Evolutionary conservation across 2,888 invertebrate species (phyloP), one percentile per base, ranked within the genome.

Genomic region (Drosophila multiciliata): DNA sequence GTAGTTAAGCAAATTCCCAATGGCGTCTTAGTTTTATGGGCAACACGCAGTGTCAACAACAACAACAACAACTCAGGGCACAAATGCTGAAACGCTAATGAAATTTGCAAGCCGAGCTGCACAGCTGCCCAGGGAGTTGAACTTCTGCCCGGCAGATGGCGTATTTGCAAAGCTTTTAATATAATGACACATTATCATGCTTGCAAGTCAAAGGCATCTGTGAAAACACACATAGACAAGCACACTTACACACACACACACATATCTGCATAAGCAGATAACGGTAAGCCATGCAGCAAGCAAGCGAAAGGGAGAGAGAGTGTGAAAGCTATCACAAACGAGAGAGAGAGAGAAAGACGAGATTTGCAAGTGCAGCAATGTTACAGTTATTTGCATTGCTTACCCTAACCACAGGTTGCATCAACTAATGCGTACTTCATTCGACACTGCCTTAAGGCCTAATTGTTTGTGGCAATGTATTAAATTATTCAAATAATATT

Each of bases 161-260:
- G 73, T 89, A 86, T 90, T 91, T 91, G 80, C 89, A 79, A 87
- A 88, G 91, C 90, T 91, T 89, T 91, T 88, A 90, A 87, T 89
- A 82, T 89, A 91, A 90, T 91, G 89, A 90, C 86, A 83, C 83
- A 90, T 91, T 83, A 87, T 83, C 82, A 85, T 84, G 80, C 77
- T 74, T 62, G 70, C 74, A 61, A 75, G 84, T 82, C 89, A 89
- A 86, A 88, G 75, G 73, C 78, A 50, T 42, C 35, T 40, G 49
- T 77, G 29, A 61, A 61, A 23, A 53, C 20, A 59, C 55, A 66
- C 40, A 48, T n/a, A 64, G 60, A 59, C 15, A 60, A 54, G 49
- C 29, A 75, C 42, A 60, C n/a, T 40, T 45, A 36, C 32, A 53
- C 55, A 36, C 26, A 49, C 36, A 53, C 17, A 68, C 36, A 61